Evolutionary conservation across 2,113 vertebrate genomes (phyloP).

Genomic region (Notarius lentiginosus): DNA sequence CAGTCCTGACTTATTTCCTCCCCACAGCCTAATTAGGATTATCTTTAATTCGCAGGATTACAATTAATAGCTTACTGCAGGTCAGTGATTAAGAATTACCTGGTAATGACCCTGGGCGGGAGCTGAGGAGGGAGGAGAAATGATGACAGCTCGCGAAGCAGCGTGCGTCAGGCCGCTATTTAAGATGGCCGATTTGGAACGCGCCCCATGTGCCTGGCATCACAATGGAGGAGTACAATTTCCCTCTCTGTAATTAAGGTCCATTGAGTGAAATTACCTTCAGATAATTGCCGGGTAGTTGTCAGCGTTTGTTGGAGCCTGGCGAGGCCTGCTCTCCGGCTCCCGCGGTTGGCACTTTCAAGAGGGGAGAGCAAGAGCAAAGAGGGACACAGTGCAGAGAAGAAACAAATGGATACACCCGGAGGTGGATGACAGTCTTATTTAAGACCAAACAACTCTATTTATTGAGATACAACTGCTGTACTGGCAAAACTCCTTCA

Average conservation of each 20-base stretch:
- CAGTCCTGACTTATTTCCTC: constrained; percentile 57
- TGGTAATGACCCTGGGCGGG: constrained; percentile 60
- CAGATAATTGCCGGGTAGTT: constrained; percentile 78
- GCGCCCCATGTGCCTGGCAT: constrained; percentile 63
- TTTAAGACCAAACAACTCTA: constrained; percentile 17
- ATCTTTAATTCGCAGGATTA: constrained; percentile 66
- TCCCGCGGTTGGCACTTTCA: constrained; percentile 50
- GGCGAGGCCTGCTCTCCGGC: constrained; percentile 52
- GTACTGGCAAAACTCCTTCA: background rate
- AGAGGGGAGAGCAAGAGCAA: constrained; percentile 42
- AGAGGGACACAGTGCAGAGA: constrained; percentile 15
- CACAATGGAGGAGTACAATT: constrained; percentile 69
- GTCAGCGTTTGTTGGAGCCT: constrained; percentile 71
- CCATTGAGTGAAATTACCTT: constrained; percentile 78
- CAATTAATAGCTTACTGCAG: constrained; percentile 67
- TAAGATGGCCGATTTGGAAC: constrained; percentile 62
- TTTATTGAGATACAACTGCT: constrained; percentile 11
- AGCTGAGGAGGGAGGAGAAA: constrained; percentile 54
- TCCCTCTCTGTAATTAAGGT: constrained; percentile 77
- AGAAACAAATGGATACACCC: constrained; percentile 47
- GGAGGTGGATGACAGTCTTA: constrained; percentile 30
- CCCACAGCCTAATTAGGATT: constrained; percentile 62
- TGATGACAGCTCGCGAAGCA: constrained; percentile 58
- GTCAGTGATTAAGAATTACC: constrained; percentile 67
- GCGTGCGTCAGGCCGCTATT: constrained; percentile 63